A percentile compares a stretch with the other conserved stretches of the same genome.
Conservation (phyloP, 2,113 vertebrate species). For the Labeo catla region DNA sequence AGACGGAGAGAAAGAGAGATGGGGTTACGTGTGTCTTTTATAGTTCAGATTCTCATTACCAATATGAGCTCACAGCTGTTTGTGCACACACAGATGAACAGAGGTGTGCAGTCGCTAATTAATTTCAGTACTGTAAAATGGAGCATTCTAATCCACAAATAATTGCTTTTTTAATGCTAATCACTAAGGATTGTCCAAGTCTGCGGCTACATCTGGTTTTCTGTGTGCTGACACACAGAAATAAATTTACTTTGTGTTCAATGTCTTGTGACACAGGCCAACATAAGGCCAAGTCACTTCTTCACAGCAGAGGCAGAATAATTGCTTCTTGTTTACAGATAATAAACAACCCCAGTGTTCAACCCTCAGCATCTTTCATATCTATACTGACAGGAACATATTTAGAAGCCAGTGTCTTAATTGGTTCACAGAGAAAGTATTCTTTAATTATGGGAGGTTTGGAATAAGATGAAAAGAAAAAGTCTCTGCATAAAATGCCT, state of each 20-base stretch:
- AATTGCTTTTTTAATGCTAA: conserved; percentile 44
- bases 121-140: conserved; percentile 12
- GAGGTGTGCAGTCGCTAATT: conserved; percentile 36
- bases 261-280: conserved; percentile 50
- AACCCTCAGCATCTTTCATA: conserved; percentile 23
- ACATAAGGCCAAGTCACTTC: conserved; percentile 49
- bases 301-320: conserved; percentile 51
- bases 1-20: conserved; percentile 19
- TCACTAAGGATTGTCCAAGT: conserved; percentile 37
- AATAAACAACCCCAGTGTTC: conserved; percentile 54
- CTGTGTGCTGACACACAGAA: conserved; percentile 54
- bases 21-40: neutral
- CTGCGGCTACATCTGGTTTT: conserved; percentile 3
- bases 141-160: conserved; percentile 18
- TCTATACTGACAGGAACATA: conserved; percentile 30
- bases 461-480: neutral
- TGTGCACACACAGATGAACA: neutral
- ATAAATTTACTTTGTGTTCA: conserved; percentile 68
- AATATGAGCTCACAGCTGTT: conserved; percentile 23
- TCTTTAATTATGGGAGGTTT: conserved; percentile 1
- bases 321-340: conserved; percentile 60
- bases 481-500: neutral
- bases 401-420: conserved; percentile 53
- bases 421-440: conserved; percentile 43
- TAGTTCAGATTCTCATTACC: neutral